Percentiles rank a stretch among this genome's conserved stretches.
These are phyloP conservation scores for Rousettus madagascariensis DNA, from an alignment of 2,797 vertebrate species.

Conservation along the genomic window DNA sequence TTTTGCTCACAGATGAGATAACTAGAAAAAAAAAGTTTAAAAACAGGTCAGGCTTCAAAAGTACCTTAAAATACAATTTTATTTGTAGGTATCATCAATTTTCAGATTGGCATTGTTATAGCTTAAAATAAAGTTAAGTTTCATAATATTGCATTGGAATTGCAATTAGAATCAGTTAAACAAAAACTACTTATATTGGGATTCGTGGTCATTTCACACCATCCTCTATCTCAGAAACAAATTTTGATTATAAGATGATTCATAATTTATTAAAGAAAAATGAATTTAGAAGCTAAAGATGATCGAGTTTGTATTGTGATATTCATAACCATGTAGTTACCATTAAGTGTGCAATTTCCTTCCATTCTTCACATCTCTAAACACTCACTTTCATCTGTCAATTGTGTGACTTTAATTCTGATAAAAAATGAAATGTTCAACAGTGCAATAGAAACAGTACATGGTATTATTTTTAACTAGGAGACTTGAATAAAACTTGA, in stretches of 20 bases:
- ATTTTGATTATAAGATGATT: not conserved
- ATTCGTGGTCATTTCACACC: not conserved
- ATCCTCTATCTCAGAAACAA: not conserved
- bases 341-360: constrained; percentile 63
- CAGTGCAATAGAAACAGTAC: constrained; percentile 51
- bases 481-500: constrained; percentile 72
- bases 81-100: not conserved
- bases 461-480: not conserved
- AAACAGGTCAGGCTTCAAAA: not conserved
- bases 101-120: not conserved
- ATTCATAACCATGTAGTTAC: not conserved
- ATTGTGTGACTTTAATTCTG: constrained; percentile 62
- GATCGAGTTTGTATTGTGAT: not conserved
- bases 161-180: not conserved
- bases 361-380: constrained; percentile 68
- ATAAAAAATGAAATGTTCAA: constrained; percentile 73
- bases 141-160: not conserved
- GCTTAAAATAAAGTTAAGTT: not conserved
- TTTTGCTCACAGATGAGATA: not conserved
- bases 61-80: not conserved
- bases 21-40: not conserved
- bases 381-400: constrained; percentile 58
- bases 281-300: not conserved
- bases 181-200: not conserved
- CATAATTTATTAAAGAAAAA: not conserved